Conservation (phyloP, 1,140 invertebrate genomes). For the Pomacea maculata region DNA sequence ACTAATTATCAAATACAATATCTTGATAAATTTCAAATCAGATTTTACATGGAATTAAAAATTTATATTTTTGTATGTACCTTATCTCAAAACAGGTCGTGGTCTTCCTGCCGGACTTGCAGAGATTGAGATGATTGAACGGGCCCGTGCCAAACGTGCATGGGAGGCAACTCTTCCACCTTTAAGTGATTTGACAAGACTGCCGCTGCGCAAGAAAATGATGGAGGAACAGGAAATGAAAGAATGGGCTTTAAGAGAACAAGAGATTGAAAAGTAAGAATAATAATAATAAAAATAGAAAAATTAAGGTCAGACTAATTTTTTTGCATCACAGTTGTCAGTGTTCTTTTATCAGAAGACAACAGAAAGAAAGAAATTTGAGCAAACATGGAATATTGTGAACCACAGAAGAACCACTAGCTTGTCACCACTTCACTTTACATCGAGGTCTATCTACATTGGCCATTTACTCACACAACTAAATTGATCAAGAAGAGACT, state of each 20-base stretch:
- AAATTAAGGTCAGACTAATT: neutral
- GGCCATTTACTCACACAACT: too few species aligned
- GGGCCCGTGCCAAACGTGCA: constrained; percentile 68
- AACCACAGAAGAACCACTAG: too few species aligned
- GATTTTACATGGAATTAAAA: too few species aligned
- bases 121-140: constrained; percentile 74
- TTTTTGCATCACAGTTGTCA: neutral
- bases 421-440: too few species aligned
- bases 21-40: too few species aligned
- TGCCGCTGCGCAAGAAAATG: constrained; percentile 69
- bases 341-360: neutral
- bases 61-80: too few species aligned
- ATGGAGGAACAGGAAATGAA: constrained; percentile 73
- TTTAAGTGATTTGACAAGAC: constrained; percentile 67
- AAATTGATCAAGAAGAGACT: too few species aligned
- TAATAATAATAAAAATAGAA: neutral
- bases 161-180: constrained; percentile 71
- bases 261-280: constrained; percentile 67
- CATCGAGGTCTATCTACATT: too few species aligned
- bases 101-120: constrained; percentile 73
- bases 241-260: constrained; percentile 75
- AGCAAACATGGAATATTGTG: too few species aligned
- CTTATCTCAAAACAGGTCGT: constrained; percentile 52
- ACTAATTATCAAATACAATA: too few species aligned
- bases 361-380: too few species aligned